Percentiles rank a stretch among this genome's conserved stretches.
These are phyloP conservation scores for Cottoperca gobio DNA, from an alignment of 2,797 vertebrate genomes.

Conservation along the genomic window DNA sequence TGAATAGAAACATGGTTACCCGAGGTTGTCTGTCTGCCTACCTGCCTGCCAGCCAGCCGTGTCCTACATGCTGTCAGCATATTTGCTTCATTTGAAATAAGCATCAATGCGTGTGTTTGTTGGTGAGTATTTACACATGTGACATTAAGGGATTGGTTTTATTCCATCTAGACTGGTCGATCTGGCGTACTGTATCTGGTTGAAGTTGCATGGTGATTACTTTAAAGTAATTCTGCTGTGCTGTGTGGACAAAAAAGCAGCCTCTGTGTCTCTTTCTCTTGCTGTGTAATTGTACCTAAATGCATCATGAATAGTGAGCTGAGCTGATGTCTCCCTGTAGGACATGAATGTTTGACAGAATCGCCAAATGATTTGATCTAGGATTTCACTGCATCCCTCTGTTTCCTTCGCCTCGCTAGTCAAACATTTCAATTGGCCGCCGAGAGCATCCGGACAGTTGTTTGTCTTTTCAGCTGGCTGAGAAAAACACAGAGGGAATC, in stretches of 20 bases:
- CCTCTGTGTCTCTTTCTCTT: neutral
- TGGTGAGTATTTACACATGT: constrained; percentile 19
- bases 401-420: constrained; percentile 45
- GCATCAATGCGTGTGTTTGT: constrained; percentile 14
- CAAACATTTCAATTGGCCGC: constrained; percentile 38
- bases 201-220: neutral
- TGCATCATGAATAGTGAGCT: constrained; percentile 16
- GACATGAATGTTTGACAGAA: constrained; percentile 11
- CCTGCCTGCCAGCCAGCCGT: constrained; percentile 37
- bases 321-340: constrained; percentile 9
- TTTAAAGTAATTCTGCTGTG: neutral
- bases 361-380: constrained; percentile 21
- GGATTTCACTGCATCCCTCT: constrained; percentile 2
- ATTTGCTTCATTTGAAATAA: constrained; percentile 35
- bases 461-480: constrained; percentile 60
- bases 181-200: neutral
- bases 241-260: neutral
- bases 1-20: constrained; percentile 63
- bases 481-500: constrained; percentile 56
- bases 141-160: neutral
- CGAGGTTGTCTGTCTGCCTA: constrained; percentile 55
- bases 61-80: constrained; percentile 55
- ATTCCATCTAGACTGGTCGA: neutral
- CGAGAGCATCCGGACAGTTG: constrained; percentile 52
- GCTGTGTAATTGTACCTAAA: constrained; percentile 30